Percentiles rank a stretch among this genome's conserved stretches.
phyloP scores from a whole-genome alignment of 2,113 vertebrate species.

The Eudyptes chrysolophus region DNA sequence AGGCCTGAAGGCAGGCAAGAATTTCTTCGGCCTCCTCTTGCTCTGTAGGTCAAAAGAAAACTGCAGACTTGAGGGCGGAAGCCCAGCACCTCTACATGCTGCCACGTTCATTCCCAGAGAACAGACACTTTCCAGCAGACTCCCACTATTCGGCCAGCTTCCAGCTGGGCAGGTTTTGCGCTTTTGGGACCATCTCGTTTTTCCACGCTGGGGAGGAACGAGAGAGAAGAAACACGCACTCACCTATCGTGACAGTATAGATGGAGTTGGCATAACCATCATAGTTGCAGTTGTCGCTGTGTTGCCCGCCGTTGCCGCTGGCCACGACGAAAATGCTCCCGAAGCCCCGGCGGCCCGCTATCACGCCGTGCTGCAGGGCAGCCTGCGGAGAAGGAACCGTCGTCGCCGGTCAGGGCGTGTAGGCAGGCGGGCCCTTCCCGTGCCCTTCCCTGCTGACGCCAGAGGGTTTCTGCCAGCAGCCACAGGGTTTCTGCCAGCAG shows the following conservation, averaged over 20 bases:
- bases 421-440: background rate
- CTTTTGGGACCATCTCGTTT: rapidly evolving
- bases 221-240: rapidly evolving
- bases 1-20: background rate
- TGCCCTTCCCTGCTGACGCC: background rate
- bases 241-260: constrained; percentile 96
- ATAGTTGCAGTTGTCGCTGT: constrained; percentile 95
- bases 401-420: rapidly evolving
- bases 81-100: background rate
- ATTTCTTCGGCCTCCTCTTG: background rate
- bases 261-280: constrained; percentile 98
- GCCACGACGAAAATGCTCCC: constrained; percentile 98
- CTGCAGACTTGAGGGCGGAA: background rate
- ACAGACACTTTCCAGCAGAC: background rate
- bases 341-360: constrained; percentile 90
- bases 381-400: constrained; percentile 71
- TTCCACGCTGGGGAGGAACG: background rate
- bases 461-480: background rate
- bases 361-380: constrained; percentile 93
- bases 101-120: rapidly evolving
- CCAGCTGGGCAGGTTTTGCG: background rate
- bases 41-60: background rate
- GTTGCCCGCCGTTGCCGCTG: constrained; percentile 94
- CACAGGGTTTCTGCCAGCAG: background rate
- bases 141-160: background rate